A percentile compares a stretch with the other conserved stretches of the same genome.
Conservation (phyloP, 2,113 vertebrate species). For the Macrotis lagotis region DNA sequence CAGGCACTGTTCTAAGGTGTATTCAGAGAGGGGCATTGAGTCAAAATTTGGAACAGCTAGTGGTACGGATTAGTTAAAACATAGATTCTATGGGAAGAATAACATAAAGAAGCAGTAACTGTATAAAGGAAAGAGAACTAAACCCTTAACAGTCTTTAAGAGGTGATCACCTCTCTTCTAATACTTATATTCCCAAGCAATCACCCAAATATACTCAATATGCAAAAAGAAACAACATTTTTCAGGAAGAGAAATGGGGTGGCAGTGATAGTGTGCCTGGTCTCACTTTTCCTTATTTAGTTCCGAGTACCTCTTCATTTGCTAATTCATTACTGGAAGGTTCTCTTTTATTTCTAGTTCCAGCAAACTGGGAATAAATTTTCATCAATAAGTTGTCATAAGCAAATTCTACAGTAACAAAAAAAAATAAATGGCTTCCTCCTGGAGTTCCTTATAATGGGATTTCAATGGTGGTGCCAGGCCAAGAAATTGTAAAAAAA, state of each 20-base stretch:
- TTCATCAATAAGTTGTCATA: background rate
- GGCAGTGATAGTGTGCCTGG: background rate
- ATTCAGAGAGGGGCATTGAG: background rate
- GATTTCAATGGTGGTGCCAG: background rate
- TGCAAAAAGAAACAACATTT: background rate
- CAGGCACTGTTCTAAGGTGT: background rate
- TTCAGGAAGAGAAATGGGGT: background rate
- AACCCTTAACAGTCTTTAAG: background rate
- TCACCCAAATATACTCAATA: background rate
- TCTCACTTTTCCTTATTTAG: background rate
- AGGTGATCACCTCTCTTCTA: background rate
- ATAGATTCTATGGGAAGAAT: background rate
- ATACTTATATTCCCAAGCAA: background rate
- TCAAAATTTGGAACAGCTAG: background rate
- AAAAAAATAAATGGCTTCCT: background rate
- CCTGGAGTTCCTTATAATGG: background rate
- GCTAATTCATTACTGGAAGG: conserved; percentile 3
- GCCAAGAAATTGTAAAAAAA: background rate
- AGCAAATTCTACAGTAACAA: background rate
- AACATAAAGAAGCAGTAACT: background rate
- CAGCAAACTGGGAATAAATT: background rate
- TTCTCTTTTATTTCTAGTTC: background rate
- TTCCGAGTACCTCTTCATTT: background rate
- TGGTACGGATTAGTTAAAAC: background rate
- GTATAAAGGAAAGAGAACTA: background rate